A percentile compares a stretch with the other conserved stretches of the same genome.
phyloP scores from a whole-genome alignment of 2,797 vertebrate species.

The Brachyrhaphis roseni region DNA sequence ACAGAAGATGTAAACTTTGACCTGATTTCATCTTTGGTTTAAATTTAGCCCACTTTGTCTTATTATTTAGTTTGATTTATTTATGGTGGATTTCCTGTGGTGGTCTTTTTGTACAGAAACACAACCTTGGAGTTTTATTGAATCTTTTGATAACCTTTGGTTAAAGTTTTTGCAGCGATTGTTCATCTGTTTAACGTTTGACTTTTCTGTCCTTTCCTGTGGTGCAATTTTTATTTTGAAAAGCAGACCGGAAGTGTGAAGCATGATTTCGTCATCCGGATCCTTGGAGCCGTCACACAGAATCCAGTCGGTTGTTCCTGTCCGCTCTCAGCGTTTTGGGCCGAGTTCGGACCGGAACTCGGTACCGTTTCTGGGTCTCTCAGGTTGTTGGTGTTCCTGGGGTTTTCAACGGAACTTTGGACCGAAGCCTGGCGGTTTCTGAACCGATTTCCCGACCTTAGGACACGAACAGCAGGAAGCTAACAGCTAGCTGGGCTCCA shows the following conservation, averaged over 20 bases:
- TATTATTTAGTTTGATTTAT: not conserved
- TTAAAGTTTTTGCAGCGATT: not conserved
- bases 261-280: not conserved
- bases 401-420: not conserved
- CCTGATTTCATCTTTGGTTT: not conserved
- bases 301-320: not conserved
- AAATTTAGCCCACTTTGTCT: not conserved
- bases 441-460: constrained; percentile 2
- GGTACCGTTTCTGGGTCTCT: not conserved
- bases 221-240: constrained; percentile 25
- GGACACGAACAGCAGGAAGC: not conserved
- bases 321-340: not conserved
- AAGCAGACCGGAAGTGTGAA: not conserved
- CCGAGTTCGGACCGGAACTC: no score
- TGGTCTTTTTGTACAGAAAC: not conserved
- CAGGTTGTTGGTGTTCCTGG: not conserved
- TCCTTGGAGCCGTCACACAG: not conserved
- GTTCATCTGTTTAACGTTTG: not conserved
- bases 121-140: not conserved
- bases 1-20: not conserved
- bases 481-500: not conserved
- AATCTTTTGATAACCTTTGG: not conserved
- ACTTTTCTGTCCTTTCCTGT: not conserved
- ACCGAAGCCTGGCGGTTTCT: not conserved
- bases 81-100: not conserved